Base-by-base conservation (phyloP, 2,888 invertebrate genomes). In the Xylophagus ater region DNA sequence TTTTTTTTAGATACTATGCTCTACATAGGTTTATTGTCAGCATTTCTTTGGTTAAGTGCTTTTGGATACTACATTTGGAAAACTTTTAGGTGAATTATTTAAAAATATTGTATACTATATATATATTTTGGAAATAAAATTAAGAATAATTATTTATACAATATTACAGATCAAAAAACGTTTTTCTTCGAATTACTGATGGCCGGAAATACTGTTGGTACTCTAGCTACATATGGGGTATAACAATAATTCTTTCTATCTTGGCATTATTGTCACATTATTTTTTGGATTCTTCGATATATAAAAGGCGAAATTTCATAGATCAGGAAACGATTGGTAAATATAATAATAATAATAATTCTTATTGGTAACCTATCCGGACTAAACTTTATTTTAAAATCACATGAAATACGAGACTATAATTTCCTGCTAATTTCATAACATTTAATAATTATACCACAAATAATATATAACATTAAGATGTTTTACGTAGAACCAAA, bases 51-150 rank as follows among this genome's bases (percentile, higher is more conserved):
- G 88, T 65, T 88, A 3, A 87, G 83, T 50, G 83, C 84, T 56
- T 72, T 85, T 45, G 87, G 86, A 34, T 88, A 83, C 58, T 87
- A 87, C 58, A 81, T 87, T 45, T 88, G 87, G 87, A 84, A 80
- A 58, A 87, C 85, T 2, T 87, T 88, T 56, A 79, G 74, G 79
- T 79, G 66, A 67, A 69, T 24, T n/a, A 17, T 3, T 13, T 8
- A 18, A 10, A 13, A 19, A 6, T 18, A 25, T 12, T 19, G 5
- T 17, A n/a, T 13, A 15, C n/a, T 28, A 5, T 24, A 20, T 30
- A 7, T n/a, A 1, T 4, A 23, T 10, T 20, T 13, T 10, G 3
- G 4, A 37, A 10, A 36, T 17, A 43, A 28, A 32, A 30, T 32
- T 39, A 25, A 36, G 5, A n/a, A 17, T 17, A 14, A 28, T 21